Evolutionary conservation across 2,113 vertebrate genomes (phyloP).

Genomic region (Gila orcuttii): DNA sequence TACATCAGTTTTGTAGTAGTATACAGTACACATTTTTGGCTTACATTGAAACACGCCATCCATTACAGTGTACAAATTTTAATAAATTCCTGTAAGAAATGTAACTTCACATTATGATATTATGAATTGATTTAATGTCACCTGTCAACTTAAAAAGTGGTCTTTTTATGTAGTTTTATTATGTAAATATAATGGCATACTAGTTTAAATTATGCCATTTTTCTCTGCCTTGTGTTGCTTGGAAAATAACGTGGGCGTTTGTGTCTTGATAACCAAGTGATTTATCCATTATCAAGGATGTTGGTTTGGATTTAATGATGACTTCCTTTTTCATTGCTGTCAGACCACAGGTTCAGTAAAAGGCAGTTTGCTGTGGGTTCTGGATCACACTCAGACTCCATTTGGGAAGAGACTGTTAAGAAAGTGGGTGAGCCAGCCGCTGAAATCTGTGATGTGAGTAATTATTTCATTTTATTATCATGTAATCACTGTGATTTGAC

Average conservation of each 20-base stretch:
- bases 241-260: not conserved
- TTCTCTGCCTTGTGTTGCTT: not conserved
- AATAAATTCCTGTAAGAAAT: not conserved
- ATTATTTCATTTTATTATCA: not conserved
- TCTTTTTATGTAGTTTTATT: not conserved
- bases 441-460: constrained; percentile 85
- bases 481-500: not conserved
- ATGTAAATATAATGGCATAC: not conserved
- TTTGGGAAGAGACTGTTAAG: constrained; percentile 91
- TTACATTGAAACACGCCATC: not conserved
- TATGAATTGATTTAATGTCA: not conserved
- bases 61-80: not conserved
- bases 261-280: not conserved
- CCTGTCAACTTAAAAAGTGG: not conserved
- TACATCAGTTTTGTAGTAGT: not conserved
- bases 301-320: constrained; percentile 21
- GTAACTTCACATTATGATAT: not conserved
- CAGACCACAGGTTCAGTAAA: constrained; percentile 87
- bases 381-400: constrained; percentile 89
- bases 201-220: not conserved
- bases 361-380: constrained; percentile 93
- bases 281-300: not conserved
- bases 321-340: constrained; percentile 46
- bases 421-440: constrained; percentile 92
- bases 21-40: not conserved